Evolutionary conservation across 2,888 invertebrate species (phyloP).

Genomic region (Apeira syringaria): DNA sequence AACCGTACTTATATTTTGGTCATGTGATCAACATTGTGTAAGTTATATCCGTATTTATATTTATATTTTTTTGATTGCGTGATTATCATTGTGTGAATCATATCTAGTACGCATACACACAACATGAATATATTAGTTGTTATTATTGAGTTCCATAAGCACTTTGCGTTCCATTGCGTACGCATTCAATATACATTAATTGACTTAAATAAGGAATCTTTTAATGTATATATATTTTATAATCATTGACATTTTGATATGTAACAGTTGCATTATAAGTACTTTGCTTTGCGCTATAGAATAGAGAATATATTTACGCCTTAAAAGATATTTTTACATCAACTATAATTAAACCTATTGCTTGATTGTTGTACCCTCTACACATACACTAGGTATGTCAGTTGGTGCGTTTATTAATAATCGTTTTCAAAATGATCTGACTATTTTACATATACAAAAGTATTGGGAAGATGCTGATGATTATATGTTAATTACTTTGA

Average conservation of each 20-base stretch:
- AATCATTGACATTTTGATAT: conserved; percentile 72
- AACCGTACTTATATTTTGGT: too few relatives aligned
- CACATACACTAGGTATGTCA: conserved; percentile 14
- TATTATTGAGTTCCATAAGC: too few relatives aligned
- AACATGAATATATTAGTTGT: conserved; percentile 18
- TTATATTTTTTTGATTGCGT: conserved; percentile 30
- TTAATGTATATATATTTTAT: conserved; percentile 48
- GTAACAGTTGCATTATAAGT: conserved; percentile 59
- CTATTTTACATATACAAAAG: conserved; percentile 42
- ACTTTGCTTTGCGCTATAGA: conserved; percentile 29
- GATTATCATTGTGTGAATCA: conserved; percentile 6
- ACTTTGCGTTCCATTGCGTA: conserved; percentile 53
- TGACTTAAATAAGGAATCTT: conserved; percentile 82
- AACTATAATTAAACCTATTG: conserved; percentile 53
- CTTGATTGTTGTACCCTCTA: conserved; percentile 33
- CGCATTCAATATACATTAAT: conserved; percentile 57
- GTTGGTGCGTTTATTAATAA: conserved; percentile 23
- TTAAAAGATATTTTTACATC: conserved; percentile 46
- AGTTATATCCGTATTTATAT: background rate
- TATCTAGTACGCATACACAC: background rate
- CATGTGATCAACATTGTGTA: too few relatives aligned
- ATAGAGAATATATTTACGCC: conserved; percentile 50
- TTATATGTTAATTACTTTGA: conserved; percentile 39
- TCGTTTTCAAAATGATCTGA: conserved; percentile 9
- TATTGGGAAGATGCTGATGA: conserved; percentile 49